These are phyloP conservation scores for Pogonophryne albipinna DNA, from an alignment of 2,797 vertebrate species.

Conservation along the genomic window DNA sequence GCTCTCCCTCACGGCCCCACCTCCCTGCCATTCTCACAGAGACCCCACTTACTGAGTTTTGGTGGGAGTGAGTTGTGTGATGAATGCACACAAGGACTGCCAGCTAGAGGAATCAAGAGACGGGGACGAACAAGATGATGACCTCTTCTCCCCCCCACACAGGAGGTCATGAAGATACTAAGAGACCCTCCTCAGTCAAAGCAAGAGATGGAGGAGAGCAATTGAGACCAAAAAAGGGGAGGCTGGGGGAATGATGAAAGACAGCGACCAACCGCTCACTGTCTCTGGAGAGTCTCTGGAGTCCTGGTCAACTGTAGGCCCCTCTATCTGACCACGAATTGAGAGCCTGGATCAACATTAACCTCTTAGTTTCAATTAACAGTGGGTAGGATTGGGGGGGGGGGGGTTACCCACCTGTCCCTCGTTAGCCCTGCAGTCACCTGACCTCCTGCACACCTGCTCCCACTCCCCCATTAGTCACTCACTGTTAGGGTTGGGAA, in stretches of 20 bases:
- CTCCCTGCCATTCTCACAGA: conserved; percentile 37
- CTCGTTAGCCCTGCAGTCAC: too few relatives aligned
- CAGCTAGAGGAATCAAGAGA: conserved; percentile 19
- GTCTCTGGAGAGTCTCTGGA: conserved; percentile 51
- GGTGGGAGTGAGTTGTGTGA: conserved; percentile 9
- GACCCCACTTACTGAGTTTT: conserved; percentile 18
- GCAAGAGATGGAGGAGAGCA: conserved; percentile 9
- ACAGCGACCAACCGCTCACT: conserved; percentile 9
- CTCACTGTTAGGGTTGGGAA: too few relatives aligned
- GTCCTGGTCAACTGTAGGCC: conserved; percentile 31
- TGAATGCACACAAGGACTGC: background rate
- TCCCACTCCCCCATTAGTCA: too few relatives aligned
- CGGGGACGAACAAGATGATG: background rate
- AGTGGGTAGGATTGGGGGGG: background rate
- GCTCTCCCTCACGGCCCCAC: background rate
- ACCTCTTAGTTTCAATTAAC: conserved; percentile 74
- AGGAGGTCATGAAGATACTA: conserved; percentile 17
- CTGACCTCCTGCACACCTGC: too few relatives aligned
- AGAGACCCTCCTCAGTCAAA: conserved; percentile 27
- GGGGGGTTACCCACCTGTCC: too few relatives aligned
- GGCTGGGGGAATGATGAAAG: conserved; percentile 36
- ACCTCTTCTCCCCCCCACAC: background rate
- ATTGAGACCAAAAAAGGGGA: background rate
- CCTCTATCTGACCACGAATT: conserved; percentile 56
- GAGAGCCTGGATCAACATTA: conserved; percentile 73